phyloP scores from a whole-genome alignment of 2,113 vertebrate species.

The Brachyistius frenatus region DNA sequence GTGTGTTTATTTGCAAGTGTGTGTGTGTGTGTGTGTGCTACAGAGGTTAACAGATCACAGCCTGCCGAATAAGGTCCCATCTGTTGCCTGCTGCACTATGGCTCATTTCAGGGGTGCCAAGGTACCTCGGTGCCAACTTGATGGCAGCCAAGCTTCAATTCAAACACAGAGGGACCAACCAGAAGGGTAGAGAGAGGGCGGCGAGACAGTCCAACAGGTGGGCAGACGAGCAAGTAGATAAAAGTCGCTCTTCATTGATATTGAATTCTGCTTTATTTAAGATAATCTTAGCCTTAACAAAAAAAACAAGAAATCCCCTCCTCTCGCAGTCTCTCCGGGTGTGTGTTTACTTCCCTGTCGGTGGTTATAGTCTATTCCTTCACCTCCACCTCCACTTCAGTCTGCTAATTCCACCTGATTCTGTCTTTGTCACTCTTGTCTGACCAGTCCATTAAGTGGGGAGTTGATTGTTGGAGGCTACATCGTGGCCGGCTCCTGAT shows the following conservation, averaged over 20 bases:
- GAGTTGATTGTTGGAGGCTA: conserved; percentile 56
- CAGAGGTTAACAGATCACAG: conserved; percentile 59
- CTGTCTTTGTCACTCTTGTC: conserved; percentile 20
- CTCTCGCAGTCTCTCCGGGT: neutral
- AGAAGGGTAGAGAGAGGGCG: neutral
- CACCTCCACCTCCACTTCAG: neutral
- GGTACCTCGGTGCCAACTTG: conserved; percentile 35
- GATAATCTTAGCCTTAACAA: neutral
- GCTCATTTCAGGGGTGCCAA: conserved; percentile 46
- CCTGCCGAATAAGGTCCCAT: conserved; percentile 38
- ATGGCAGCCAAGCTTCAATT: conserved; percentile 51
- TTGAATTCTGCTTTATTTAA: neutral
- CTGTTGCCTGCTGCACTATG: conserved; percentile 54
- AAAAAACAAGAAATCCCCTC: neutral
- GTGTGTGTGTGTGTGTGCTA: neutral
- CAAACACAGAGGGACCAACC: conserved; percentile 29
- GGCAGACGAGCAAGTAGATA: neutral
- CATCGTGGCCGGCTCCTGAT: conserved; percentile 42
- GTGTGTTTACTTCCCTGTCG: conserved; percentile 5
- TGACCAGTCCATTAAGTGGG: conserved; percentile 45
- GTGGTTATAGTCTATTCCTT: neutral
- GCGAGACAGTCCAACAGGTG: conserved; percentile 11
- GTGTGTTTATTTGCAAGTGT: neutral
- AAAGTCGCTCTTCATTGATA: neutral
- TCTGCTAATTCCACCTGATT: conserved; percentile 28